Conservation (phyloP, 2,888 invertebrate genomes). For the Drosophila macrospina region DNA sequence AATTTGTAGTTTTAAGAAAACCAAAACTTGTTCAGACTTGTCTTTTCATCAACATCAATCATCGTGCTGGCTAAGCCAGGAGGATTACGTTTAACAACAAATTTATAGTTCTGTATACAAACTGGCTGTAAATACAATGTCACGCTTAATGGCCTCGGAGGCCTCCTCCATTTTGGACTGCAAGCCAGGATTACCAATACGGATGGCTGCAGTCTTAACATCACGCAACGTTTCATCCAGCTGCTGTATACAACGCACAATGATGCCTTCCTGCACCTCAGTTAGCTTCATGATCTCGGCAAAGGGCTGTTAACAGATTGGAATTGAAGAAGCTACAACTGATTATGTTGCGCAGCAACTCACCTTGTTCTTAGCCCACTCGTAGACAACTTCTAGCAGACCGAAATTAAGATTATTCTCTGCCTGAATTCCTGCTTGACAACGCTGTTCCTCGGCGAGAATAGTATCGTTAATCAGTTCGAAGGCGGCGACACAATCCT, state of each 20-base stretch:
- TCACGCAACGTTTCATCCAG: conserved; percentile 95
- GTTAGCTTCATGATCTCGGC: conserved; percentile 96
- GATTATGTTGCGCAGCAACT: background rate
- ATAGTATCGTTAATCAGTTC: conserved; percentile 90
- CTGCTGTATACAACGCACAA: conserved; percentile 98
- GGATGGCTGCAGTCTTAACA: conserved; percentile 96
- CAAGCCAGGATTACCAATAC: conserved; percentile 96
- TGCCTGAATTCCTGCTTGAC: conserved; percentile 83
- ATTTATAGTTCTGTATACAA: conserved; percentile 90
- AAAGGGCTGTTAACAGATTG: conserved; percentile 89
- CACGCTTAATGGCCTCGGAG: conserved; percentile 95
- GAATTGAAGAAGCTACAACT: background rate
- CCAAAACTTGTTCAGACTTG: conserved; percentile 22
- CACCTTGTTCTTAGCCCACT: conserved; percentile 97
- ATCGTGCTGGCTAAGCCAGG: background rate
- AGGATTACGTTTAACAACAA: background rate
- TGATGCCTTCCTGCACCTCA: conserved; percentile 98
- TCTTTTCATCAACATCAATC: background rate
- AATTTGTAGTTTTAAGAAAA: conserved; percentile 64
- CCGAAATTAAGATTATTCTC: conserved; percentile 93
- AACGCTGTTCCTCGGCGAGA: conserved; percentile 87
- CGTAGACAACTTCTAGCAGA: conserved; percentile 96
- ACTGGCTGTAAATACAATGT: conserved; percentile 99
- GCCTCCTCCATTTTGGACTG: conserved; percentile 98
- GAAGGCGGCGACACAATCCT: conserved; percentile 89